Base-by-base conservation (phyloP, 2,888 invertebrate genomes). In the Kryphioiulus occultus region DNA sequence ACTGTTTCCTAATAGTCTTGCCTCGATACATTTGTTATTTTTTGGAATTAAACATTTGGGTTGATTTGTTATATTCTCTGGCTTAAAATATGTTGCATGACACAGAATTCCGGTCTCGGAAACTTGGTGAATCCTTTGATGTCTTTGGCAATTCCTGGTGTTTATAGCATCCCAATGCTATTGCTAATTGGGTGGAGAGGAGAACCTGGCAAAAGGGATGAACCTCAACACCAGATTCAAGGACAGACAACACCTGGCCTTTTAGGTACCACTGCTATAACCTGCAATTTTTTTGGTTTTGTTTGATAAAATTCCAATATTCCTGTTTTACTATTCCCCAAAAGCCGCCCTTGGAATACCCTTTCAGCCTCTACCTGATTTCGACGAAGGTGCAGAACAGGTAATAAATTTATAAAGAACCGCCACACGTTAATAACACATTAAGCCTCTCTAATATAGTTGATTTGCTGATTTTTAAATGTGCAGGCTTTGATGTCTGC, bases 181-280 rank as follows among this genome's bases (percentile, higher is more conserved):
- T 89, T 93, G 78, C 90, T 93, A 88, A 90, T 93, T 89, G 93
- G 93, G 53, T 92, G 92, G 92, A 89, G 92, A 89, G 92, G 92
- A 32, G 92, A 92, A 89, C 92, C 92, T 82, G 92, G 93, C 42
- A 92, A 92, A 89, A 89, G 92, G 87, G 92, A 93, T 90, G 92
- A 93, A 89, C 92, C 92, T 19, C 92, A 93, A 89, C 92, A 92
- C 89, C 89, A 90, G 42, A 90, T 91, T n/a, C 92, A 92, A 90
- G 92, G 92, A 19, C 91, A 92, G 89, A 91, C 92, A 85, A 92
- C 92, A 68, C 92, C 92, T 35, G 91, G 91, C 85, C 89, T 92
- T 85, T 89, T 92, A 35, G 92, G 92, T 92, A 90, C 89, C 17
- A 15, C 19, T 3, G 82, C 22, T 82, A 82, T 35, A 4, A 35